Percentiles rank a stretch among this genome's conserved stretches.
Evolutionary conservation across 2,113 vertebrate genomes (phyloP).

Genomic region (Anser brachyrhynchus): DNA sequence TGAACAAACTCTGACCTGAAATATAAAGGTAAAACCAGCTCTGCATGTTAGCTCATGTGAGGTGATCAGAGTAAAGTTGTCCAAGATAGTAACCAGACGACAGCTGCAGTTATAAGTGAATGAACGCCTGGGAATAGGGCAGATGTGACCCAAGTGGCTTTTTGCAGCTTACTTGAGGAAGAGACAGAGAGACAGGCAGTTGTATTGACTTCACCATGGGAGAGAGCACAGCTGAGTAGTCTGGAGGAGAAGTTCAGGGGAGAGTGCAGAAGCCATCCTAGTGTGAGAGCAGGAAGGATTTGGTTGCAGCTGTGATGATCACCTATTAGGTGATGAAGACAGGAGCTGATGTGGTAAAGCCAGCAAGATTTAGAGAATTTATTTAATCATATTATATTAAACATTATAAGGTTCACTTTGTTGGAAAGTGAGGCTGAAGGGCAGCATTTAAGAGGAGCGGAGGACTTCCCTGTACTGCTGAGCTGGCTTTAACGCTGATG

Average conservation of each 20-base stretch:
- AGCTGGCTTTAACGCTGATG: background rate
- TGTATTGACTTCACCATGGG: background rate
- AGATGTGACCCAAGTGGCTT: fast-evolving
- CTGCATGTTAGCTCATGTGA: background rate
- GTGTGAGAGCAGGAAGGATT: background rate
- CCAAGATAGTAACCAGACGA: background rate
- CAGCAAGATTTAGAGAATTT: background rate
- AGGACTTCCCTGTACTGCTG: background rate
- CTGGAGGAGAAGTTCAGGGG: background rate
- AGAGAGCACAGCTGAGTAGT: background rate
- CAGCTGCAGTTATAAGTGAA: background rate
- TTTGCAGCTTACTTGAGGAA: background rate
- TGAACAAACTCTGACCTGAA: background rate
- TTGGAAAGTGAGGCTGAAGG: background rate
- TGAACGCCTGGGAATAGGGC: background rate
- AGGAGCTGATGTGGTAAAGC: background rate
- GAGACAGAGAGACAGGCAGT: background rate
- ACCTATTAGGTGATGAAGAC: background rate
- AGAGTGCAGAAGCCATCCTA: background rate
- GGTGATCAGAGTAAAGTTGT: background rate
- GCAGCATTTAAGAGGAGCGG: background rate
- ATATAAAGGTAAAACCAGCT: background rate
- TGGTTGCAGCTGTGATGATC: background rate
- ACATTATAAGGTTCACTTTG: background rate
- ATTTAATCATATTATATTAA: background rate